Conservation (phyloP, 2,888 invertebrate species). For the Drosophila meridiana region DNA sequence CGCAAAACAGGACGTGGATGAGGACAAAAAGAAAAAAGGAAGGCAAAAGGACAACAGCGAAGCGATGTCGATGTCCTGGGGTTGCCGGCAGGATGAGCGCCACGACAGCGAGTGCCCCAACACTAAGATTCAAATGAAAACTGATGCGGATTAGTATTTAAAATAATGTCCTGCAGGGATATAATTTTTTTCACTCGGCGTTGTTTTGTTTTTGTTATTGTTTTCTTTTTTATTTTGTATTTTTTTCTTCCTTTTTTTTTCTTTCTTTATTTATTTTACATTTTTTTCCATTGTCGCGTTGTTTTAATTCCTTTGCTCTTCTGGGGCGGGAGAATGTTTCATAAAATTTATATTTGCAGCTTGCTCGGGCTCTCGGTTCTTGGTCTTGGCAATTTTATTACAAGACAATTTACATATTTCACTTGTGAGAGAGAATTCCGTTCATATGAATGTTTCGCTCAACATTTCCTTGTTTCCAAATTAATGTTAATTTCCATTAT, state of each 20-base stretch:
- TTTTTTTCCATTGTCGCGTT: constrained; percentile 60
- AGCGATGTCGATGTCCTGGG: constrained; percentile 59
- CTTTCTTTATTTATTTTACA: constrained; percentile 72
- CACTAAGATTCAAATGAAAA: constrained; percentile 81
- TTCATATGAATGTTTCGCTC: constrained; percentile 64
- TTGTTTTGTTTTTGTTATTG: constrained; percentile 41
- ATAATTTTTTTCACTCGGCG: constrained; percentile 76
- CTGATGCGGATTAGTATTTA: constrained; percentile 85
- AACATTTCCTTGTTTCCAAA: constrained; percentile 43
- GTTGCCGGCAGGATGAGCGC: constrained; percentile 49
- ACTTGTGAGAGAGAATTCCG: constrained; percentile 74
- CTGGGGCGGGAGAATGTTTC: constrained; percentile 67
- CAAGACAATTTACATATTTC: constrained; percentile 84
- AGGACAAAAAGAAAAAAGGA: neutral
- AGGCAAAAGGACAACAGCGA: constrained; percentile 2
- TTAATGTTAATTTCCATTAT: constrained; percentile 82
- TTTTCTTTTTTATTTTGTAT: constrained; percentile 19
- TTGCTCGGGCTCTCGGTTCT: constrained; percentile 24
- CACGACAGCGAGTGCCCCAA: constrained; percentile 29
- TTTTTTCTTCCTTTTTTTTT: constrained; percentile 39
- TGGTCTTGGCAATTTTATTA: constrained; percentile 77
- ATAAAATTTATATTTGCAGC: constrained; percentile 81
- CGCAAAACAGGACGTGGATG: constrained; percentile 46
- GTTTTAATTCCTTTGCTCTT: constrained; percentile 53
- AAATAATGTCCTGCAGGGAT: constrained; percentile 85